Evolutionary conservation across 2,888 invertebrate genomes (phyloP).

Genomic region (Arctia plantaginis): DNA sequence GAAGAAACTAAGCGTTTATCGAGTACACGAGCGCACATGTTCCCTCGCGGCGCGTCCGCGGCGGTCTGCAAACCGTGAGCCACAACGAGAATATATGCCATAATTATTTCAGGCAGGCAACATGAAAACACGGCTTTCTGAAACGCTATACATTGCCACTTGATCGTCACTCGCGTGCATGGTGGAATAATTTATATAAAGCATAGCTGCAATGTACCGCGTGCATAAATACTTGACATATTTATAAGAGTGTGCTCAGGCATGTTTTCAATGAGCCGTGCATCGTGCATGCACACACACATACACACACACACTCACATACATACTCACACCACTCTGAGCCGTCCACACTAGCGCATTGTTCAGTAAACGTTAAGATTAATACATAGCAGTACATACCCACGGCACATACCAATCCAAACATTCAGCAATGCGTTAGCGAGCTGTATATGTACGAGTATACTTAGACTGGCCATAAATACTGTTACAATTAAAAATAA

Average conservation of each 20-base stretch:
- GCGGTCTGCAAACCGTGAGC: slow-evolving; percentile 29
- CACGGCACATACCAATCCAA: background rate
- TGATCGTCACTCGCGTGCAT: slow-evolving; percentile 7
- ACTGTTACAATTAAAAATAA: background rate
- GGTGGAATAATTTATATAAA: background rate
- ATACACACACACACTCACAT: too few relatives aligned
- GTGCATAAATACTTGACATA: slow-evolving; percentile 19
- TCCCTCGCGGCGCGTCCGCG: slow-evolving; percentile 21
- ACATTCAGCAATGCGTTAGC: background rate
- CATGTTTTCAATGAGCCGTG: background rate
- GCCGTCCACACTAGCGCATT: too few relatives aligned
- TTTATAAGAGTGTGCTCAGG: slow-evolving; percentile 4
- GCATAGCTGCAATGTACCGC: slow-evolving; percentile 11
- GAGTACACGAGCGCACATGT: slow-evolving; percentile 15
- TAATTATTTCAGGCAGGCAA: slow-evolving; percentile 50
- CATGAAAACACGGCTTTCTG: slow-evolving; percentile 28
- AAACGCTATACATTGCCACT: slow-evolving; percentile 7
- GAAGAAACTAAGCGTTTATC: too few relatives aligned
- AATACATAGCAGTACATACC: background rate
- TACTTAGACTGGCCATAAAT: background rate
- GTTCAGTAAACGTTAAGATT: background rate
- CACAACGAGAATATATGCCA: slow-evolving; percentile 40
- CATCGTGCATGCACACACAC: background rate
- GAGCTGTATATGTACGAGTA: too few relatives aligned
- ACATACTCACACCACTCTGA: too few relatives aligned